These are phyloP conservation scores for Spheniscus humboldti DNA, from an alignment of 2,797 vertebrate species.

Conservation along the genomic window DNA sequence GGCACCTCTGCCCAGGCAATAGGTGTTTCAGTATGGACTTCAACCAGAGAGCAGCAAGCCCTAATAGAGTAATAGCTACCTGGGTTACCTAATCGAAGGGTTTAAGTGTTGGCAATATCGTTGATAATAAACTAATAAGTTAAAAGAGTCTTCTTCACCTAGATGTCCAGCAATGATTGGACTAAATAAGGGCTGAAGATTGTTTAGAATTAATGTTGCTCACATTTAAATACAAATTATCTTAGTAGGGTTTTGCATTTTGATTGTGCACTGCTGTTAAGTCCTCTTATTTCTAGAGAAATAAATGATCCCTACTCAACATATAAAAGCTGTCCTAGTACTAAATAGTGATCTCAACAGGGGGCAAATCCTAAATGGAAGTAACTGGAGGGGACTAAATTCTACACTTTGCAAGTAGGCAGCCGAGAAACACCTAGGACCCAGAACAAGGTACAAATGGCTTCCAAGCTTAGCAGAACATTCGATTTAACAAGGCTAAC, in stretches of 20 bases:
- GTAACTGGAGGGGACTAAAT: slow-evolving; percentile 18
- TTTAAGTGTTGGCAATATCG: not conserved
- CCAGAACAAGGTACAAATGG: not conserved
- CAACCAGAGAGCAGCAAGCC: not conserved
- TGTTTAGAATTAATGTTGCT: slow-evolving; percentile 39
- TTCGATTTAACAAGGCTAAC: not conserved
- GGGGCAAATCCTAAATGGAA: slow-evolving; percentile 35
- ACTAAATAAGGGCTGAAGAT: slow-evolving; percentile 44
- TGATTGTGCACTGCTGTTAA: slow-evolving; percentile 52
- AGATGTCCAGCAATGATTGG: not conserved
- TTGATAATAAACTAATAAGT: slow-evolving; percentile 18
- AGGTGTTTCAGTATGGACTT: not conserved
- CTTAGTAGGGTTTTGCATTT: slow-evolving; percentile 41
- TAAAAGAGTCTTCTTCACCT: slow-evolving; percentile 9
- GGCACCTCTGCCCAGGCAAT: not conserved
- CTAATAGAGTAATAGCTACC: slow-evolving; percentile 18
- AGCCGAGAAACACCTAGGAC: not conserved
- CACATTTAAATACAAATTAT: slow-evolving; percentile 57
- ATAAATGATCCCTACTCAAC: slow-evolving; percentile 68
- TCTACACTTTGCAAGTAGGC: not conserved
- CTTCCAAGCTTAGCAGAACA: not conserved
- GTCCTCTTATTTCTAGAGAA: slow-evolving; percentile 66
- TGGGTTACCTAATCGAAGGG: not conserved
- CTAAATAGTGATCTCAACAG: slow-evolving; percentile 65
- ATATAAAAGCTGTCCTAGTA: slow-evolving; percentile 63